phyloP scores from a whole-genome alignment of 2,888 invertebrate genomes.

The Nephrotoma appendiculata region DNA sequence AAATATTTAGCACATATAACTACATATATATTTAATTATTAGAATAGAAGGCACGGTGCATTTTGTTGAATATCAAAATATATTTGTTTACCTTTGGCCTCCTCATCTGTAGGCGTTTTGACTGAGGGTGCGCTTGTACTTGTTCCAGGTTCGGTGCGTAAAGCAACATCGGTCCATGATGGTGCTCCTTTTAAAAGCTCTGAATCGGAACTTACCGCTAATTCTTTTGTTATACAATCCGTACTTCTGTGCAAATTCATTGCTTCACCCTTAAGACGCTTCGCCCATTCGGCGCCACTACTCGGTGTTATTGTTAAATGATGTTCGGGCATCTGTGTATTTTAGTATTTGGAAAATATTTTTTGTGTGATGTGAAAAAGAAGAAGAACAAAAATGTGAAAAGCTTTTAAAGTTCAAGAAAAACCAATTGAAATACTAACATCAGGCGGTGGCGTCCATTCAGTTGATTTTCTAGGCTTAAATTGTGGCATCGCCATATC shows the following conservation, averaged over 20 bases:
- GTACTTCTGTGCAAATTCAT: conserved; percentile 58
- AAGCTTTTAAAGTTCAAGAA: neutral
- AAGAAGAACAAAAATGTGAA: neutral
- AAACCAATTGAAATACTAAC: conserved; percentile 25
- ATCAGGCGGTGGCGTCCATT: conserved; percentile 33
- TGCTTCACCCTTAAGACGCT: conserved; percentile 41
- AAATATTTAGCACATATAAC: neutral
- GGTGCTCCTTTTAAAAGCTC: conserved; percentile 38
- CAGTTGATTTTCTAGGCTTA: conserved; percentile 40
- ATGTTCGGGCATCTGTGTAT: conserved; percentile 29
- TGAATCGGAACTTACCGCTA: conserved; percentile 26
- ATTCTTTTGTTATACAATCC: conserved; percentile 54
- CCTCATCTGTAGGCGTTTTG: conserved; percentile 34
- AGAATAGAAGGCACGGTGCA: neutral
- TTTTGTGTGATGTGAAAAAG: neutral
- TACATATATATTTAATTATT: neutral
- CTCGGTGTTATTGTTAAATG: conserved; percentile 46
- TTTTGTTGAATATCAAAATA: neutral
- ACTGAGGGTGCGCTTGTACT: conserved; percentile 12
- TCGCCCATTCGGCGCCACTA: conserved; percentile 52
- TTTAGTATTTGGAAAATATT: conserved; percentile 17
- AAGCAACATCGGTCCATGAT: conserved; percentile 37
- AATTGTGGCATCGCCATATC: conserved; percentile 40
- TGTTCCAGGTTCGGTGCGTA: conserved; percentile 22
- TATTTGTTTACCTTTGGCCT: conserved; percentile 38